Evolutionary conservation across 2,797 vertebrate species (phyloP).

Genomic region (Cossypha niveicapilla): DNA sequence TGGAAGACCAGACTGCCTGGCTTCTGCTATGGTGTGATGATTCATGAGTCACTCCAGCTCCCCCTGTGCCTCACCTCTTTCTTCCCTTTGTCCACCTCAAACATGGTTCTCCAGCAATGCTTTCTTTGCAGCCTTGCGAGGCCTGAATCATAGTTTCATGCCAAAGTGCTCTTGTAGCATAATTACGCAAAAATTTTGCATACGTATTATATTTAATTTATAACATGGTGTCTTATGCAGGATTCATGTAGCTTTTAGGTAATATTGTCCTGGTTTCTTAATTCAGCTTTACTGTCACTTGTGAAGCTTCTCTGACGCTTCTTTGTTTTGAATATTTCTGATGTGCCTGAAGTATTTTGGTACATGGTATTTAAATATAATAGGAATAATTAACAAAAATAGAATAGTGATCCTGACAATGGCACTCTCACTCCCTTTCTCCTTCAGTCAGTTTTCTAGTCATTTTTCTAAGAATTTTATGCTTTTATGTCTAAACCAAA

Average conservation of each 20-base stretch:
- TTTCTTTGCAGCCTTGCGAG: not conserved
- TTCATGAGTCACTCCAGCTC: not conserved
- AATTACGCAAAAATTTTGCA: not conserved
- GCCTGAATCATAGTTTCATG: not conserved
- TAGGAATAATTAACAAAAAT: conserved; percentile 10
- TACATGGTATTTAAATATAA: conserved; percentile 28
- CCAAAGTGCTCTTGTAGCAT: not conserved
- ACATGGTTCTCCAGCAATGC: not conserved
- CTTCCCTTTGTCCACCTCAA: not conserved
- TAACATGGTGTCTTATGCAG: not conserved
- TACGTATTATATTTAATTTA: not conserved
- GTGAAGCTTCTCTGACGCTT: not conserved
- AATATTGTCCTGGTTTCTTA: not conserved
- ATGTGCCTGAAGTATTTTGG: conserved; percentile 35
- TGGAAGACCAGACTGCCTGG: not conserved
- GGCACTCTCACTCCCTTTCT: not conserved
- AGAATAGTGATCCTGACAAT: not conserved
- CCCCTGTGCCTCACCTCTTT: not conserved
- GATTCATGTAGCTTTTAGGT: not conserved
- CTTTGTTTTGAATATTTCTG: conserved; percentile 43
- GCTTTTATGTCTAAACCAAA: not conserved
- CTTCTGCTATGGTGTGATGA: not conserved
- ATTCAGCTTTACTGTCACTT: conserved; percentile 6
- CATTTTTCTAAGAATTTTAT: not conserved
- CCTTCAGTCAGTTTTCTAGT: not conserved